Evolutionary conservation across 2,888 invertebrate species (phyloP).

Genomic region (Corythucha ciliata): DNA sequence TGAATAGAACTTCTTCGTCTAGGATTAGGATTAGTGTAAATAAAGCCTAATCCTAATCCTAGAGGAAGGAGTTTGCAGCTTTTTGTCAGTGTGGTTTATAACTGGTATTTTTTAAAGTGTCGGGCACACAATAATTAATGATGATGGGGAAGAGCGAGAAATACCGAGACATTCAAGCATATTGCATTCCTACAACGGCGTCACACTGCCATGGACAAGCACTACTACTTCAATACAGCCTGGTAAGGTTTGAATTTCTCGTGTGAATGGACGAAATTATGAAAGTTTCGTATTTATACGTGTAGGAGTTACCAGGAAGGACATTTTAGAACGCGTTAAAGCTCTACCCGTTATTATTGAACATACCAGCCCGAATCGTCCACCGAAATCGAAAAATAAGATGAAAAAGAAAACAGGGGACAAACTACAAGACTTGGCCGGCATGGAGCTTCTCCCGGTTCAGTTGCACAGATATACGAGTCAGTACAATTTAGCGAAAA

Average conservation of each 20-base stretch:
- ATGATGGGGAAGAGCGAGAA: slow-evolving; percentile 29
- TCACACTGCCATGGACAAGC: slow-evolving; percentile 26
- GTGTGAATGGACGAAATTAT: too few relatives aligned
- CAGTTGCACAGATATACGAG: too few relatives aligned
- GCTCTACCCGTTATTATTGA: slow-evolving; percentile 26
- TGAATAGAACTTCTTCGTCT: too few relatives aligned
- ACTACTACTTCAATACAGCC: slow-evolving; percentile 28
- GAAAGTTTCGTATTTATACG: too few relatives aligned
- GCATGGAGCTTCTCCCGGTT: too few relatives aligned
- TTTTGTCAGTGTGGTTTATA: too few relatives aligned
- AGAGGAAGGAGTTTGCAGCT: too few relatives aligned
- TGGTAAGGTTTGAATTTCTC: too few relatives aligned
- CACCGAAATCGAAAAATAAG: slow-evolving; percentile 12
- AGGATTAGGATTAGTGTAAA: too few relatives aligned
- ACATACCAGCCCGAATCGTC: slow-evolving; percentile 8
- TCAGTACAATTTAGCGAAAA: too few relatives aligned
- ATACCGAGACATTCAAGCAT: slow-evolving; percentile 26
- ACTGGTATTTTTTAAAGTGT: slow-evolving; percentile 22
- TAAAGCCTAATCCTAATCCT: too few relatives aligned
- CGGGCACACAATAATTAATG: slow-evolving; percentile 26
- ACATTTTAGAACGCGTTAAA: slow-evolving; percentile 23
- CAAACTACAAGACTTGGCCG: too few relatives aligned
- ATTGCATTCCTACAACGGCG: slow-evolving; percentile 27
- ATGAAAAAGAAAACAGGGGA: slow-evolving; percentile 27
- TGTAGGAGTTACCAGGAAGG: slow-evolving; percentile 27